Evolutionary conservation across 2,113 vertebrate genomes (phyloP), one percentile per base, ranked within the genome.

Genomic region (Dromaius novaehollandiae): DNA sequence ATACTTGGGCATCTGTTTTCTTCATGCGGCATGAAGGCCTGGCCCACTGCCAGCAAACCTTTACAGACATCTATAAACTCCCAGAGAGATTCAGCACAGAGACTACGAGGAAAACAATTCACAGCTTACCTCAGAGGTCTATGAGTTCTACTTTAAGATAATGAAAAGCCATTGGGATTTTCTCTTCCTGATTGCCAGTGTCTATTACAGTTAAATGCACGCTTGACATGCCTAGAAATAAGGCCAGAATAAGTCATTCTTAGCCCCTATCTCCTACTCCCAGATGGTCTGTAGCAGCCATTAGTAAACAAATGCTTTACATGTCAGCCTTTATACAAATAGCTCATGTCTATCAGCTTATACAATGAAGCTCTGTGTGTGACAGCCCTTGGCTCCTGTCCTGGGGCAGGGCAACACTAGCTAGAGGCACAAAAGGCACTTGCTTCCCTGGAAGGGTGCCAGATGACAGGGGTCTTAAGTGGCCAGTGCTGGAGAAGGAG

Each of bases 241-340:
- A 55, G 55, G 32, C 61, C n/a, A 69, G 36, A 63, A 83, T 34
- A 79, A 75, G 24, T 50, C 22, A 55, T 26, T 63, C 50, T 65
- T 13, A 63, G 25, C 46, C 19, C 30, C 51, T 22, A 55, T 26
- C 65, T 25, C 64, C 38, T 34, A 8, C 40, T 79, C 50, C 20
- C 0, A 0, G 50, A 53, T 36, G 51, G n/a, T 28, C 4, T 1
- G 30, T 25, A 69, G 71, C 73, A 81, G 87, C 44, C 2, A 0
- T 25, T 50, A 53, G 64, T 32, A 87, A 93, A 97, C 71, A 95
- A 96, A 74, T 0, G 32, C 79, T 77, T 80, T 93, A 1, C 92
- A 5, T 75, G 63, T 51, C 74, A 87, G 91, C 75, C 68, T 48
- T n/a, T 63, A 34, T 17, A 88, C 89, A 94, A 95, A 83, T 12